A percentile compares a stretch with the other conserved stretches of the same genome.
phyloP scores from a whole-genome alignment of 2,888 invertebrate species.

The Cetonia aurata region DNA sequence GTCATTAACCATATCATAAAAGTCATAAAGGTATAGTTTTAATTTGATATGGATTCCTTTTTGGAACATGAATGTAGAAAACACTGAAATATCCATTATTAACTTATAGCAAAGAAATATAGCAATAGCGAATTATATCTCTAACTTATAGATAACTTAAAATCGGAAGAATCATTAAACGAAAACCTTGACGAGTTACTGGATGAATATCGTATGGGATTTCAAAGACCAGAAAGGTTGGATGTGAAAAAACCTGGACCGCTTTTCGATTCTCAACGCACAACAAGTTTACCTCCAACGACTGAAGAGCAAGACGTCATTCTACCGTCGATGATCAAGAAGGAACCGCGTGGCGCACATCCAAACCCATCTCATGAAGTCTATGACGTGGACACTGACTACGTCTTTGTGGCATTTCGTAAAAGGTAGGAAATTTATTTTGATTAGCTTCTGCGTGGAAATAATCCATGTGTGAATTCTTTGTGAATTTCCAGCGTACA shows the following conservation, averaged over 20 bases:
- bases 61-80: no score
- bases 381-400: conserved; percentile 80
- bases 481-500: conserved; percentile 66
- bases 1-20: no score
- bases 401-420: conserved; percentile 83
- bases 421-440: conserved; percentile 71
- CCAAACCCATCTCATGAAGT: conserved; percentile 59
- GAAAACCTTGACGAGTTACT: conserved; percentile 72
- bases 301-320: conserved; percentile 38
- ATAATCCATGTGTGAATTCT: not conserved
- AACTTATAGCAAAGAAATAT: no score
- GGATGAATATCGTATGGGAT: conserved; percentile 78
- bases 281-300: conserved; percentile 4
- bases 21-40: no score
- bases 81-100: no score
- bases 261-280: conserved; percentile 75
- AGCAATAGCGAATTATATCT: no score
- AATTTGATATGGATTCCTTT: no score
- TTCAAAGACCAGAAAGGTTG: conserved; percentile 88
- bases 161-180: conserved; percentile 51
- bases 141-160: conserved; percentile 43
- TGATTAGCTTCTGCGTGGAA: no score
- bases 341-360: conserved; percentile 62
- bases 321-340: conserved; percentile 62
- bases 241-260: conserved; percentile 98